A percentile compares a stretch with the other conserved stretches of the same genome.
These are phyloP conservation scores for Oostethus manadensis DNA, from an alignment of 2,113 vertebrate species.

Conservation along the genomic window DNA sequence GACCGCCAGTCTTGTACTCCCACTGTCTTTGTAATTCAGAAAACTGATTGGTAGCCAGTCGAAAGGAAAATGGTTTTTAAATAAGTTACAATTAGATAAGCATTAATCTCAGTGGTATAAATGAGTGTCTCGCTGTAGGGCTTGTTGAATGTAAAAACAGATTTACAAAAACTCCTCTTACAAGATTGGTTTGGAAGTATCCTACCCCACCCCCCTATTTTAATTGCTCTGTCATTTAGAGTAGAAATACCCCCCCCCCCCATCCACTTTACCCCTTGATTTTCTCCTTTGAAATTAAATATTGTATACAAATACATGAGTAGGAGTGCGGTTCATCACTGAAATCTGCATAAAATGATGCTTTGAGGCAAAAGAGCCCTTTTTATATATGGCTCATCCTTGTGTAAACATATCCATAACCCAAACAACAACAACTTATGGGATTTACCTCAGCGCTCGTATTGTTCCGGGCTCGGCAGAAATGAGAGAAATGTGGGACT, in stretches of 20 bases:
- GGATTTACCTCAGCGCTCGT: conserved; percentile 41
- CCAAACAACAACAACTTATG: conserved; percentile 58
- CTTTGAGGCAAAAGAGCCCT: conserved; percentile 53
- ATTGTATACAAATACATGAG: conserved; percentile 70
- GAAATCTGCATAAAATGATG: conserved; percentile 72
- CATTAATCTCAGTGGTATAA: conserved; percentile 81
- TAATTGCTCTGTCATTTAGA: conserved; percentile 77
- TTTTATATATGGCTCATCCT: conserved; percentile 46
- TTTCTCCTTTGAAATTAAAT: conserved; percentile 73
- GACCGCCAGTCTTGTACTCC: conserved; percentile 40
- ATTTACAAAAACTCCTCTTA: conserved; percentile 79
- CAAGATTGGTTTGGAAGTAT: conserved; percentile 76
- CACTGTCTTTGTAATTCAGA: conserved; percentile 49
- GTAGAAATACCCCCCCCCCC: conserved; percentile 65
- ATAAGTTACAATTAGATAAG: conserved; percentile 85
- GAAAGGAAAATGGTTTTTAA: conserved; percentile 82
- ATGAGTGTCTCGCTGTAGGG: conserved; percentile 82
- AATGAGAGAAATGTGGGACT: conserved; percentile 62
- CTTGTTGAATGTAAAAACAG: conserved; percentile 81
- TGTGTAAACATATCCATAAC: conserved; percentile 70
- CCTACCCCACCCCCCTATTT: conserved; percentile 61
- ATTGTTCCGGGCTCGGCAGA: conserved; percentile 54
- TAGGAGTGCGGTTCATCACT: conserved; percentile 61
- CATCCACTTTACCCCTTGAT: conserved; percentile 59
- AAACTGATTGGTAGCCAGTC: conserved; percentile 78